Percentiles rank a stretch among this genome's conserved stretches.
Conservation (phyloP, 2,888 invertebrate genomes). For the Cerceris rybyensis region DNA sequence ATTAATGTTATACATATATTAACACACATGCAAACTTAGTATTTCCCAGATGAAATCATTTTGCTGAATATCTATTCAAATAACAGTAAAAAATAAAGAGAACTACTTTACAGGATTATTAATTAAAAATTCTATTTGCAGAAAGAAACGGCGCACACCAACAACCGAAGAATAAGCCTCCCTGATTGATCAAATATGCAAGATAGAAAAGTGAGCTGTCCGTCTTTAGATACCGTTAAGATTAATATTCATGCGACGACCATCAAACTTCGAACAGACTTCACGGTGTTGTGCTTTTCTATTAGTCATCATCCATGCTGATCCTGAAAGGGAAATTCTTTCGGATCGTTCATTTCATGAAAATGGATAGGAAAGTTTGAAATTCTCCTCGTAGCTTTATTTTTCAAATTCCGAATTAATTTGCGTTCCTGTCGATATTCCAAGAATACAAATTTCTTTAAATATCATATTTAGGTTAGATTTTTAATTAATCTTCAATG, state of each 20-base stretch:
- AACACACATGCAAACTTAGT: no score
- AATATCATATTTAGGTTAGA: no score
- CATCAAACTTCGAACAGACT: conserved; percentile 14
- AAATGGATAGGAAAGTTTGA: neutral
- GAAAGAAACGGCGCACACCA: conserved; percentile 69
- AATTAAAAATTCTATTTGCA: conserved; percentile 29
- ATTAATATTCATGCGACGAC: conserved; percentile 28
- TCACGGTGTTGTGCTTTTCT: conserved; percentile 1
- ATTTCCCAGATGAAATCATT: no score
- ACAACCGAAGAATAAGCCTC: conserved; percentile 60
- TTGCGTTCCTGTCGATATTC: conserved; percentile 9
- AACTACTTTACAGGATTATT: neutral
- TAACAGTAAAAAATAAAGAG: neutral
- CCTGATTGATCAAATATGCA: neutral
- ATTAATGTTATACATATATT: no score
- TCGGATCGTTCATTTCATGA: neutral
- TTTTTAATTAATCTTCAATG: no score
- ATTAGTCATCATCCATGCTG: neutral
- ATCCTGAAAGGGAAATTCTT: neutral
- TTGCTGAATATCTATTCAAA: neutral
- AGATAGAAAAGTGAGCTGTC: conserved; percentile 7
- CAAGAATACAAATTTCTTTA: no score
- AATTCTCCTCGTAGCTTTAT: conserved; percentile 7
- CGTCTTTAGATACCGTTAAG: conserved; percentile 26
- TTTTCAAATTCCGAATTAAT: neutral